phyloP scores from a whole-genome alignment of 2,888 invertebrate genomes.

The Penaeus monodon region DNA sequence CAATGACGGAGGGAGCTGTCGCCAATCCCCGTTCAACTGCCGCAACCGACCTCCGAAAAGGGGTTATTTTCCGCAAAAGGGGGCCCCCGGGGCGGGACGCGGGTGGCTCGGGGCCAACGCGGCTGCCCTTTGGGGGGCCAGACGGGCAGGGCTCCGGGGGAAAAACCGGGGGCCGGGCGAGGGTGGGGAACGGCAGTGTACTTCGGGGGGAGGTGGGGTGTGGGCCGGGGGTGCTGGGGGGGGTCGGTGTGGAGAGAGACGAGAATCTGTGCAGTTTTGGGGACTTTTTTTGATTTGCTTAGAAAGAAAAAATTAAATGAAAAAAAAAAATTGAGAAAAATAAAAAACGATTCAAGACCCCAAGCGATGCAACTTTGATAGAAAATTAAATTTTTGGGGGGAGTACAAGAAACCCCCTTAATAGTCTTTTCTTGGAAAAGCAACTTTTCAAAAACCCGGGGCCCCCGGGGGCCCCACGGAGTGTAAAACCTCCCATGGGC shows the following conservation, averaged over 20 bases:
- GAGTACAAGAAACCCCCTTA: not conserved
- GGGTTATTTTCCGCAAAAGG: conserved; percentile 60
- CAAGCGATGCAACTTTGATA: too few species aligned
- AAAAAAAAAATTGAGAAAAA: too few species aligned
- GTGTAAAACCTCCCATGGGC: too few species aligned
- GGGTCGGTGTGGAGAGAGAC: not conserved
- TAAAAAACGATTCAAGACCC: too few species aligned
- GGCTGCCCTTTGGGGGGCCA: conserved; percentile 39
- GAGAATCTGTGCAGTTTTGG: too few species aligned
- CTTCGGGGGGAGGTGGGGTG: not conserved
- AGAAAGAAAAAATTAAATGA: too few species aligned
- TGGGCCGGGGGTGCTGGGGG: conserved; percentile 12
- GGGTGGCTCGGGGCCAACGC: conserved; percentile 18
- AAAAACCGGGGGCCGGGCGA: not conserved
- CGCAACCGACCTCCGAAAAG: conserved; percentile 57
- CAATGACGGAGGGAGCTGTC: not conserved
- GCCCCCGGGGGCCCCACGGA: too few species aligned
- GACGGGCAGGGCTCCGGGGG: conserved; percentile 39
- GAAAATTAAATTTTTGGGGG: too few species aligned
- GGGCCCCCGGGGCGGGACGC: conserved; percentile 40
- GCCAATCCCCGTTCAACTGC: conserved; percentile 5
- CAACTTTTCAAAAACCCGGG: too few species aligned
- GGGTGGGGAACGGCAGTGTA: conserved; percentile 21
- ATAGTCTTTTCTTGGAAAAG: conserved; percentile 14
- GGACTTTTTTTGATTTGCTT: too few species aligned